These are phyloP conservation scores for Goniozus legneri DNA, from an alignment of 1,140 invertebrate genomes.

Conservation along the genomic window DNA sequence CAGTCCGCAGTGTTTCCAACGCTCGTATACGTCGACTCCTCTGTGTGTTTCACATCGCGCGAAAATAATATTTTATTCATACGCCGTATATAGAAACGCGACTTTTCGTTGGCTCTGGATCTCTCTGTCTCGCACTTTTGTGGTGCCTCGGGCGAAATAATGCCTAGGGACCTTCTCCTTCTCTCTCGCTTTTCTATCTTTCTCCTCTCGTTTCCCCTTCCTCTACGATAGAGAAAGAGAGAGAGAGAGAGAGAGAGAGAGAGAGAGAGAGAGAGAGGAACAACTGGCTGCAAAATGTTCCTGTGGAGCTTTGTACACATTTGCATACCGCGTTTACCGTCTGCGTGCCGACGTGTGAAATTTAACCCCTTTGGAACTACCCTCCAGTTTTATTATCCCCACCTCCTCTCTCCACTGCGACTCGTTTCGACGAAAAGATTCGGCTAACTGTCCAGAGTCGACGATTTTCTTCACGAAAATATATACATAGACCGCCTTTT, in stretches of 20 bases:
- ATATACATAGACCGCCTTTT: no score
- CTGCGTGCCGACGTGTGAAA: conserved; percentile 30
- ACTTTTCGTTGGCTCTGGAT: conserved; percentile 20
- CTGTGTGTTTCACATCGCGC: no score
- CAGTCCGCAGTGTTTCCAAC: no score
- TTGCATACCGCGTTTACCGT: conserved; percentile 33
- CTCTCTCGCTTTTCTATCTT: conserved; percentile 13
- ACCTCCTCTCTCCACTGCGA: conserved; percentile 4
- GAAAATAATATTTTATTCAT: conserved; percentile 37
- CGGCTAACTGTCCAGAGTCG: no score
- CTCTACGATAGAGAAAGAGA: neutral
- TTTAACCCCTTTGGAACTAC: conserved; percentile 20
- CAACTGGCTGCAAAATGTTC: conserved; percentile 28
- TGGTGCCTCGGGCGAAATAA: conserved; percentile 21
- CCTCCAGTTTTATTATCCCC: conserved; percentile 7
- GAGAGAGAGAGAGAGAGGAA: conserved; percentile 18
- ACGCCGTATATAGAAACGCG: conserved; percentile 20
- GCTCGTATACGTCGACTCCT: no score
- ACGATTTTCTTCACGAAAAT: no score
- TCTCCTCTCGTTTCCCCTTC: no score
- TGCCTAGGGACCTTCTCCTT: conserved; percentile 16
- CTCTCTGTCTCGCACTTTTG: no score
- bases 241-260: conserved; percentile 5
- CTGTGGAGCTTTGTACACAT: conserved; percentile 36
- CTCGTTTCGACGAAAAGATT: no score